phyloP scores from a whole-genome alignment of 2,113 vertebrate genomes.

The Budorcas taxicolor region DNA sequence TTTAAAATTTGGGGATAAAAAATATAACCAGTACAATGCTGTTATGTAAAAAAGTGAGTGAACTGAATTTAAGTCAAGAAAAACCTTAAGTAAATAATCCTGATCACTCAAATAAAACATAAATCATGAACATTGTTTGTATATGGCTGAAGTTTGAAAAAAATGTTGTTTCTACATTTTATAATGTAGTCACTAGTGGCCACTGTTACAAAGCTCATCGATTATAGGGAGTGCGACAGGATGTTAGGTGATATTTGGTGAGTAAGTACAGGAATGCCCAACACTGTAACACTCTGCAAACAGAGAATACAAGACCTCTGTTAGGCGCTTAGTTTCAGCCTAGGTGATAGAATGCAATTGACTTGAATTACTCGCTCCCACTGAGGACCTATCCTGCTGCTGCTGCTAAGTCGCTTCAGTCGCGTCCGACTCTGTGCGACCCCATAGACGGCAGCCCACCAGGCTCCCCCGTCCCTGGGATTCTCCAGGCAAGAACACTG shows the following conservation, averaged over 20 bases:
- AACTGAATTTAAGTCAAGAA: not conserved
- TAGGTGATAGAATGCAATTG: not conserved
- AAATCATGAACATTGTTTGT: not conserved
- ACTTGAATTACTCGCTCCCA: not conserved
- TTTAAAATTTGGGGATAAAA: not conserved
- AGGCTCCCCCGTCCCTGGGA: too few species aligned
- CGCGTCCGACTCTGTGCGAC: rapidly evolving
- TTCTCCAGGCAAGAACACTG: too few species aligned
- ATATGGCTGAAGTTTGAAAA: not conserved
- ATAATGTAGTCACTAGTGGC: not conserved
- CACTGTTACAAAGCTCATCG: not conserved
- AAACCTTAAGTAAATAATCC: not conserved
- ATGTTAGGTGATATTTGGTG: not conserved
- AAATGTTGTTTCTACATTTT: not conserved
- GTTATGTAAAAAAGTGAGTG: not conserved
- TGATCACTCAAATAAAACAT: not conserved
- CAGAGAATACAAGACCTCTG: not conserved
- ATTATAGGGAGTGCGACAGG: not conserved
- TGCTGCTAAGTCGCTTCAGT: too few species aligned
- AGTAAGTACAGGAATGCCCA: not conserved
- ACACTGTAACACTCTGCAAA: not conserved
- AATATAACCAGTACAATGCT: not conserved
- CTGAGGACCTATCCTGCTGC: not conserved
- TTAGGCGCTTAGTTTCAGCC: not conserved
- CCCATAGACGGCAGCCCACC: too few species aligned